Evolutionary conservation across 2,797 vertebrate genomes (phyloP), one percentile per base, ranked within the genome.

Genomic region (Chelmon rostratus): DNA sequence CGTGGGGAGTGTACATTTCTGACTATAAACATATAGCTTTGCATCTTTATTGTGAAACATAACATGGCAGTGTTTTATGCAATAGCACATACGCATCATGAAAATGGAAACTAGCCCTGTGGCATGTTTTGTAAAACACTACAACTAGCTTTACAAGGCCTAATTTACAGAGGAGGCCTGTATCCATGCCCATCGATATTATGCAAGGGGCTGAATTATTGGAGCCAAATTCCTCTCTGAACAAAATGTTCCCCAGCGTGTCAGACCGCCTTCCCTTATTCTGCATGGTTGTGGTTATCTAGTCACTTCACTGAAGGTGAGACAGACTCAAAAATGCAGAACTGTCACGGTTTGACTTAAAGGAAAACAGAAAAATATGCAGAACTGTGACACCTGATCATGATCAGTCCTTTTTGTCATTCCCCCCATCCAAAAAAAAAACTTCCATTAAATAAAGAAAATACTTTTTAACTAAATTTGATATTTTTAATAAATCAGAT

Each of bases 211-310:
- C 56, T 73, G 23, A 75, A 44, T 35, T 64, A 82, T 74, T 54
- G 31, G 23, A 67, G 83, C 77, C 86, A 89, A 67, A 88, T 85
- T 88, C 82, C 61, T 66, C 64, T 78, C 54, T 70, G 87, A 88
- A 88, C 85, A 83, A 85, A 90, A 89, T 91, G 81, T 91, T 91
- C 85, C 81, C 53, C 56, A 50, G 38, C 69, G 62, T 38, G 81
- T 87, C 64, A 78, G 73, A 82, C 67, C 81, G 68, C 47, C 52
- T 88, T 79, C 47, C 23, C 66, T 72, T 63, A 33, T 77, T 64
- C 81, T 86, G 81, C 82, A 89, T 86, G 65, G 84, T 86, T 92
- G 84, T 88, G 84, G 84, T 90, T 81, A 88, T 89, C 87, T 84
- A 76, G 86, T 92, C 83, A 74, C 68, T 68, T 76, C 28, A 59